phyloP scores from a whole-genome alignment of 1,140 invertebrate genomes.

The Cyphomyrmex costatus region DNA sequence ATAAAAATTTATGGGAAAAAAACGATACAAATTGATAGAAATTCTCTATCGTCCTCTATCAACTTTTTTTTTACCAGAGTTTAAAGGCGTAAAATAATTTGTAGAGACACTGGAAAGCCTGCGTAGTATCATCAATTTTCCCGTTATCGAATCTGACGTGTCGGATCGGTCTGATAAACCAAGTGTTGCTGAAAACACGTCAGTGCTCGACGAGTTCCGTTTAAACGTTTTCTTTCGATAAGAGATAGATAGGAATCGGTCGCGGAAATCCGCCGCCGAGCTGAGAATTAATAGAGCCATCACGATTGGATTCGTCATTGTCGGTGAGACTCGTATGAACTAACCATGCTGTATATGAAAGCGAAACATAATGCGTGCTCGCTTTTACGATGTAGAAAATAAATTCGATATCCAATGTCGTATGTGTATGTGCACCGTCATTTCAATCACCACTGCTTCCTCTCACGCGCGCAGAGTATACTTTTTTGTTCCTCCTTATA shows the following conservation, averaged over 20 bases:
- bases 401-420: conserved; percentile 56
- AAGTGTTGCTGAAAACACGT: background rate
- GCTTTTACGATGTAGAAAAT: conserved; percentile 10
- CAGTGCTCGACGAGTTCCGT: background rate
- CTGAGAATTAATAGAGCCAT: conserved; percentile 33
- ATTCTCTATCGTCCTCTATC: no score
- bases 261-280: background rate
- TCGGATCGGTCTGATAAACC: background rate
- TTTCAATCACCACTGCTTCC: conserved; percentile 44
- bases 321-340: conserved; percentile 15
- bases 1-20: no score
- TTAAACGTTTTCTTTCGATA: conserved; percentile 10
- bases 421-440: conserved; percentile 5
- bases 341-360: conserved; percentile 14
- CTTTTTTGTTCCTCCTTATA: conserved; percentile 13
- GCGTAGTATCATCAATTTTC: conserved; percentile 18
- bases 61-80: background rate
- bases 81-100: conserved; percentile 4
- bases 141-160: background rate
- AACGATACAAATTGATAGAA: no score
- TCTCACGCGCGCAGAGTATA: conserved; percentile 30
- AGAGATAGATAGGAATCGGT: background rate
- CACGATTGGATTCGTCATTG: conserved; percentile 45
- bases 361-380: conserved; percentile 36
- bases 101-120: background rate